Percentiles rank a stretch among this genome's conserved stretches.
These are phyloP conservation scores for Heterocephalus glaber DNA, from an alignment of 2,113 vertebrate genomes.

Conservation along the genomic window DNA sequence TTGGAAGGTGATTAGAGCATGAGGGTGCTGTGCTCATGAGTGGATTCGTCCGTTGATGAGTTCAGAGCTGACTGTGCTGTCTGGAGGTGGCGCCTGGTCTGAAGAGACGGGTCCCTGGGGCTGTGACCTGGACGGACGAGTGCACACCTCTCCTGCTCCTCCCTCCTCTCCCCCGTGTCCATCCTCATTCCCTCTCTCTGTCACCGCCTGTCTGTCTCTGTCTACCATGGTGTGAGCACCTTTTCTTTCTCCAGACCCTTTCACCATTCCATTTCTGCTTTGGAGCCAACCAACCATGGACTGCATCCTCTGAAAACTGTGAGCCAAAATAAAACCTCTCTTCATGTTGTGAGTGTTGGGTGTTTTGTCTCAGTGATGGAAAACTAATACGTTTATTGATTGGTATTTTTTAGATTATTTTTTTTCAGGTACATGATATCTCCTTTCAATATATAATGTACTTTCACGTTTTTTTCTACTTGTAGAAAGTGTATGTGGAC, in stretches of 20 bases:
- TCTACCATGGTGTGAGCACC: not conserved
- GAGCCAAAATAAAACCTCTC: not conserved
- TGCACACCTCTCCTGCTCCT: not conserved
- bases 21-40: fast-evolving
- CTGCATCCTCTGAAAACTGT: not conserved
- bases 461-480: not conserved
- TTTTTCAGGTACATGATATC: not conserved
- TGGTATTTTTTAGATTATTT: not conserved
- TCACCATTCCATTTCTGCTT: not conserved
- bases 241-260: not conserved
- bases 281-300: not conserved
- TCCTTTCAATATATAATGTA: not conserved
- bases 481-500: not conserved
- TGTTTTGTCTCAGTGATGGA: not conserved
- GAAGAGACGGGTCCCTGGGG: not conserved
- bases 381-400: not conserved
- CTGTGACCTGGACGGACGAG: not conserved
- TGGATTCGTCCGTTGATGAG: not conserved
- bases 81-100: not conserved
- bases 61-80: not conserved
- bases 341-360: not conserved
- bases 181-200: not conserved
- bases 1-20: not conserved
- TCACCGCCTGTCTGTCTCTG: not conserved
- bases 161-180: not conserved